Evolutionary conservation across 2,888 invertebrate genomes (phyloP), one percentile per base, ranked within the genome.

Genomic region (Sminthurinus aureus): DNA sequence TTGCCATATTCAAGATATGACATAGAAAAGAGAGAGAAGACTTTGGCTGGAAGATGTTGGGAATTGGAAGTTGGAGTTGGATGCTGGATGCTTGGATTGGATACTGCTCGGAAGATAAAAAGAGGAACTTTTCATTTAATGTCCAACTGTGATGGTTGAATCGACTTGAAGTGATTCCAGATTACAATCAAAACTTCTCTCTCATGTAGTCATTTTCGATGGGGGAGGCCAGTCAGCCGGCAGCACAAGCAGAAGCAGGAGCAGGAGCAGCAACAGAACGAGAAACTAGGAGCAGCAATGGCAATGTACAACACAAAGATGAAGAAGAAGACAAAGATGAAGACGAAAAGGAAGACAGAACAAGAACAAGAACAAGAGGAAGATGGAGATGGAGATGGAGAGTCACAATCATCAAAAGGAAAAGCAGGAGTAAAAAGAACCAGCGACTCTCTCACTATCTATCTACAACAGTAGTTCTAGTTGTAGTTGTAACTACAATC

Each of bases 81-180:
- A 18, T 15, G 64, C 64, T 64, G 64, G 64, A 18, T 15, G 64
- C 22, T 69, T 4, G 22, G 69, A n/a, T n/a, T 38, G 38, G 3
- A 3, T n/a, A 20, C 3, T n/a, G 69, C n/a, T 11, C 11, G 22
- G 69, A 69, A 12, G n/a, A 20, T n/a, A 69, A 69, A 69, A 69
- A 20, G 69, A 69, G 69, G 20, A 69, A 69, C 69, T 69, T 69
- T 69, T 69, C 69, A 69, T 69, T 69, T 69, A n/a, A 69, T 69
- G 69, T 69, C 69, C 69, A 69, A 69, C 69, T 69, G 69, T 69
- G 69, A 69, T 69, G 69, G 69, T 69, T 69, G 69, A 69, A 69
- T 69, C 69, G 69, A 69, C 69, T 69, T 20, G 64, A 69, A 69
- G 69, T 69, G 69, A 69, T 69, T 69, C 69, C 69, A 69, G 69